Evolutionary conservation across 1,140 invertebrate species (phyloP), one percentile per base, ranked within the genome.

Genomic region (Conus ventricosus): DNA sequence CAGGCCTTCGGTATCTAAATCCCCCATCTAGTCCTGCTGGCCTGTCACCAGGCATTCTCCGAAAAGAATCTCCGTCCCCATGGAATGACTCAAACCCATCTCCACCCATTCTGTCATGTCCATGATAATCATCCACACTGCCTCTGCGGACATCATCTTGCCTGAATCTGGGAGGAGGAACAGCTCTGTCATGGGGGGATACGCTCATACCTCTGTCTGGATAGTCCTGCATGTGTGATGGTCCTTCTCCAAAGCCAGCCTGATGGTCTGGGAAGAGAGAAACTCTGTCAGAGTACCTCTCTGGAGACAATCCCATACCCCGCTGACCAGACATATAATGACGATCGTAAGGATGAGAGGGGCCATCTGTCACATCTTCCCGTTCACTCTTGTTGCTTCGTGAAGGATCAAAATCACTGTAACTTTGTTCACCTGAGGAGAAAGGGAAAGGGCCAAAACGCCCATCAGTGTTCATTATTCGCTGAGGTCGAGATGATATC

Each of bases 51-150:
- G 81, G 20, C 51, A 54, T 57, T 25, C 81, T 51, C 5, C 8
- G 81, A n/a, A 17, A 84, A 63, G 55, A 67, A 84, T 84, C 82
- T 4, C 23, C 55, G 39, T 20, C 55, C 23, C 82, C 82, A 27
- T 39, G 82, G 23, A 63, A 67, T 13, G 82, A 84, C 11, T 84
- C 82, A 13, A 84, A 84, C 55, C 57, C 82, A 27, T 63, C 82
- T 7, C 82, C 55, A 25, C 55, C 82, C 23, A 39, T 67, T 20
- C 57, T 54, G 11, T 13, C 7, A 67, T 51, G 53, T 27, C 55
- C 54, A 5, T 51, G 20, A 25, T 27, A 84, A 63, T 7, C 25
- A 6, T 84, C 82, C n/a, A 10, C 82, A 13, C 57, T 54, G 20
- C n/a, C 54, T 27, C 67, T 71, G 23, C 20, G 67, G 13, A n/a